A percentile compares a stretch with the other conserved stretches of the same genome.
phyloP scores from a whole-genome alignment of 2,113 vertebrate genomes.

The Seriola dumerili region DNA sequence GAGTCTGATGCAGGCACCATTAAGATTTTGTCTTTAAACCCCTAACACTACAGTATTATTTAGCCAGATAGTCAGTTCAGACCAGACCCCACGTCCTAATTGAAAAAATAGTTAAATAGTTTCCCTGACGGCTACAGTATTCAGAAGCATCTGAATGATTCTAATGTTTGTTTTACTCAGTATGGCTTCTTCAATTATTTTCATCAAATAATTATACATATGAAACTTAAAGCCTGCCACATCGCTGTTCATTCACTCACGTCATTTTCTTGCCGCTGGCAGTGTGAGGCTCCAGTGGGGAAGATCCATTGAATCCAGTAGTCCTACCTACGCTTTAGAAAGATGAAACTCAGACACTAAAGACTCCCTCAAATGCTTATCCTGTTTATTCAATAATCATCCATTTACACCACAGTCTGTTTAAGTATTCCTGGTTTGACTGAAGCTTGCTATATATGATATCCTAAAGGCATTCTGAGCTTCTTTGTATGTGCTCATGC shows the following conservation, averaged over 20 bases:
- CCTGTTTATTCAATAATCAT: conserved; percentile 29
- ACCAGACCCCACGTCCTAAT: neutral
- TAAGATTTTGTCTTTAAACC: too few species aligned
- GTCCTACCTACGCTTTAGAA: conserved; percentile 42
- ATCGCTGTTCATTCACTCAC: conserved; percentile 41
- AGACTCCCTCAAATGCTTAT: conserved; percentile 38
- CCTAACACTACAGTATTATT: too few species aligned
- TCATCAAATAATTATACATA: conserved; percentile 61
- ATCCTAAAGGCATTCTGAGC: conserved; percentile 1
- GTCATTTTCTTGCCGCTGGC: conserved; percentile 47
- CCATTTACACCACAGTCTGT: conserved; percentile 31
- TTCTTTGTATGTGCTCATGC: neutral
- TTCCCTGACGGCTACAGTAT: conserved; percentile 17
- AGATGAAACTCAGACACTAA: conserved; percentile 46
- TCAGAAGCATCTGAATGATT: conserved; percentile 3
- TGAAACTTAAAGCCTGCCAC: conserved; percentile 51
- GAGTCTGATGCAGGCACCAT: too few species aligned
- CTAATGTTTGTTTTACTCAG: conserved; percentile 20
- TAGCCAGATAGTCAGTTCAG: too few species aligned
- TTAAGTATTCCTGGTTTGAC: neutral
- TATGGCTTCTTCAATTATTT: conserved; percentile 37
- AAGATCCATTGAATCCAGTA: conserved; percentile 51
- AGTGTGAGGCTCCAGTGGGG: conserved; percentile 42
- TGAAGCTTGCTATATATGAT: conserved; percentile 8
- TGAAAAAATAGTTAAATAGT: conserved; percentile 1